Conservation (phyloP, 2,888 invertebrate species). For the Aethes cnicana region DNA sequence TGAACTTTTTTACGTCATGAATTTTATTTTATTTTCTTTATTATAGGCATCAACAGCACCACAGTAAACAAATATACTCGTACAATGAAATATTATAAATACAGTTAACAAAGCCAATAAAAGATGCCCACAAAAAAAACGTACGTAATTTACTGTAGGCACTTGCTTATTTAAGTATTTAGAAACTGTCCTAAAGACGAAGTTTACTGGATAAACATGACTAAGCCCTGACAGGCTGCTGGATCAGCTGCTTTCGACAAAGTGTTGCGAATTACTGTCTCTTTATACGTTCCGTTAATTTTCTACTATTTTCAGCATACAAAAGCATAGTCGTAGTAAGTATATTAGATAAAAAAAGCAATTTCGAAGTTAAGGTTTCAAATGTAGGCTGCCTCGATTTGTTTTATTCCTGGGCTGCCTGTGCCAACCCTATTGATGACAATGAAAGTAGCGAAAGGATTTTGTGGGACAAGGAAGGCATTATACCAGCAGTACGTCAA, state of each 20-base stretch:
- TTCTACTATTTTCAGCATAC: not conserved
- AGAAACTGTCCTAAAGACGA: constrained; percentile 16
- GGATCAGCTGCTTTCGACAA: constrained; percentile 15
- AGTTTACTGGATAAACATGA: constrained; percentile 22
- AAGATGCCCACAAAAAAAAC: not conserved
- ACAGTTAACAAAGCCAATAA: not conserved
- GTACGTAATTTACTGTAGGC: not conserved
- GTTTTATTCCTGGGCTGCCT: too few relatives aligned
- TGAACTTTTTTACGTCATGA: too few relatives aligned
- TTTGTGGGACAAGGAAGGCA: constrained; percentile 14
- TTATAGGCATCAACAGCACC: too few relatives aligned
- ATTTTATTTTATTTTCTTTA: too few relatives aligned
- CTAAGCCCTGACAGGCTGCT: constrained; percentile 6
- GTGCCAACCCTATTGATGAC: constrained; percentile 9
- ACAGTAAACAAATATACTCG: too few relatives aligned
- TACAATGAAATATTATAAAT: too few relatives aligned
- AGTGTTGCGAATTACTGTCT: constrained; percentile 19
- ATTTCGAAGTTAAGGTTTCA: too few relatives aligned
- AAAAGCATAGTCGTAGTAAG: not conserved
- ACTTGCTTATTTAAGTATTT: constrained; percentile 1
- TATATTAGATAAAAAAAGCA: not conserved
- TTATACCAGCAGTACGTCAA: constrained; percentile 15
- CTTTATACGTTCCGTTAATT: constrained; percentile 5
- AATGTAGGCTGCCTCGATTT: too few relatives aligned
- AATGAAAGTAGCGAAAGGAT: constrained; percentile 7